Evolutionary conservation across 2,888 invertebrate species (phyloP), one percentile per base, ranked within the genome.

Genomic region (Netelia inedita): DNA sequence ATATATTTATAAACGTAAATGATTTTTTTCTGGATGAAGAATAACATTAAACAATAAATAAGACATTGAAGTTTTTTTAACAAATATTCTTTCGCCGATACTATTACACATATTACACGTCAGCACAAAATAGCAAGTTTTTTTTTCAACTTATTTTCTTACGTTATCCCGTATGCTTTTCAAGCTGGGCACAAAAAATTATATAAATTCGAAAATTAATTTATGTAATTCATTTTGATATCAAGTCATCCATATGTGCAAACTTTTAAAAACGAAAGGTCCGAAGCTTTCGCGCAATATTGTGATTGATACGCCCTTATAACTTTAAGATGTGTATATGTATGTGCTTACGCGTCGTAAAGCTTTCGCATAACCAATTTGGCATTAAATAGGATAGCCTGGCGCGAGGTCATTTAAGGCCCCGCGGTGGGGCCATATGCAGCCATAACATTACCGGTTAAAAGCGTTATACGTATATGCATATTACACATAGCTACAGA

Each of bases 361-460:
- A 91, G 89, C 90, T 88, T 88, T 82, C 90, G 90, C 91, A 91
- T 91, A 91, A 91, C 91, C 91, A 91, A 91, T 91, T 91, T 91
- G 90, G 91, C 90, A 91, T 90, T 91, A 91, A 91, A 91, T 90
- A 75, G 81, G 81, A 75, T 71, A 90, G 87, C 88, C 87, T 89
- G 90, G 88, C 87, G 87, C 89, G 88, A 89, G 88, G 87, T 85
- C 89, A 87, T 91, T 90, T 87, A 89, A 89, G 88, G 88, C 87
- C 86, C 87, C 88, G 89, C 91, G 89, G 89, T 90, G 89, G 89
- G 89, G 88, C 81, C 68, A 46, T 46, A 89, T 53, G 23, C 89
- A 89, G 90, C 91, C 90, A 91, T 91, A 91, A 91, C 89, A 90
- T 91, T 90, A 91, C 87, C 87, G 90, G 89, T 91, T 91, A 91